Evolutionary conservation across 2,888 invertebrate genomes (phyloP).

Genomic region (Drosophila anomalipes): DNA sequence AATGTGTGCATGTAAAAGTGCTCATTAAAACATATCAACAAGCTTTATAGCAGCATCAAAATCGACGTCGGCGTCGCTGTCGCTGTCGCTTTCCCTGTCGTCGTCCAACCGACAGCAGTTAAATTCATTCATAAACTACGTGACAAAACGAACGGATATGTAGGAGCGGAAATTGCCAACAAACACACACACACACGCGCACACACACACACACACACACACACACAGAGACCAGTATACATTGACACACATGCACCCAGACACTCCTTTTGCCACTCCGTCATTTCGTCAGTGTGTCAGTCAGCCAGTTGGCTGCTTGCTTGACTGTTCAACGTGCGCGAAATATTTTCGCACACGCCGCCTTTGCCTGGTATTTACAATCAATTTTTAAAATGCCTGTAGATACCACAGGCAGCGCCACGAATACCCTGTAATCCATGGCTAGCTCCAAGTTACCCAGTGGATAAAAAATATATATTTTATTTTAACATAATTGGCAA

Average conservation of each 20-base stretch:
- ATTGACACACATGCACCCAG: slow-evolving; percentile 50
- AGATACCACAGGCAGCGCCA: slow-evolving; percentile 27
- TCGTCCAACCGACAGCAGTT: slow-evolving; percentile 65
- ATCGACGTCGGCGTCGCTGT: slow-evolving; percentile 17
- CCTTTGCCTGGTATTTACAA: slow-evolving; percentile 62
- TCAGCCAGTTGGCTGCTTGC: slow-evolving; percentile 13
- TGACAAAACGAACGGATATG: slow-evolving; percentile 81
- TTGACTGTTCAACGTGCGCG: slow-evolving; percentile 60
- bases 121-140: slow-evolving; percentile 81
- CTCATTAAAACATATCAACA: slow-evolving; percentile 79
- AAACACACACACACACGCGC: slow-evolving; percentile 53
- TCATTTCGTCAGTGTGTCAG: slow-evolving; percentile 26
- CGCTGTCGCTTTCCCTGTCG: slow-evolving; percentile 17
- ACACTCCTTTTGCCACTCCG: slow-evolving; percentile 38
- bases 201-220: slow-evolving; percentile 23
- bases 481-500: background rate
- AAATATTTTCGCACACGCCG: slow-evolving; percentile 70
- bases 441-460: background rate
- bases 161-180: slow-evolving; percentile 77
- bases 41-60: slow-evolving; percentile 63
- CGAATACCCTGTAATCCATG: slow-evolving; percentile 29
- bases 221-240: slow-evolving; percentile 21
- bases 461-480: background rate
- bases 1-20: slow-evolving; percentile 68
- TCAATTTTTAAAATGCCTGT: slow-evolving; percentile 63